Conservation (phyloP, 1,140 invertebrate genomes). For the Lepidostoma basale region DNA sequence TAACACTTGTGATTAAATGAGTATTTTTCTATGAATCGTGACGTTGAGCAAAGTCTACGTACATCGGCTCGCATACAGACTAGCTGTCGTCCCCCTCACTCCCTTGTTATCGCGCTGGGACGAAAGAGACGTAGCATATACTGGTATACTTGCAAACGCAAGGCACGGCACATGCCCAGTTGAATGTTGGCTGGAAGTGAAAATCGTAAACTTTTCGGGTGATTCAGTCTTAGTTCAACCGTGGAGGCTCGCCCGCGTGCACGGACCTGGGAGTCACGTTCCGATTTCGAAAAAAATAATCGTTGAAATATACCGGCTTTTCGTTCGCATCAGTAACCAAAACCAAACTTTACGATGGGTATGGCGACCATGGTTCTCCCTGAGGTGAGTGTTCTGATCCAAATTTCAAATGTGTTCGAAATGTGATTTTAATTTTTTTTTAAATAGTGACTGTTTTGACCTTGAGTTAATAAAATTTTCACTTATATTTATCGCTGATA, state of each 20-base stretch:
- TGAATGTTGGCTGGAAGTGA: background rate
- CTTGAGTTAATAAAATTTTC: background rate
- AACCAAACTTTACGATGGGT: slow-evolving; percentile 1
- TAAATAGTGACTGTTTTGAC: background rate
- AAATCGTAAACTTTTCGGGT: no score
- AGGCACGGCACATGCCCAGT: slow-evolving; percentile 10
- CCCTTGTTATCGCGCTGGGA: background rate
- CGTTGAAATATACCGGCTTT: background rate
- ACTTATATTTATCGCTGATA: background rate
- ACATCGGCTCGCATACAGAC: background rate
- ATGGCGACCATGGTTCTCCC: slow-evolving; percentile 22
- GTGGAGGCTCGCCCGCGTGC: background rate
- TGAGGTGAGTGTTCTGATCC: slow-evolving; percentile 7
- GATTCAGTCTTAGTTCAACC: background rate
- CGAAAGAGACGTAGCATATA: slow-evolving; percentile 13
- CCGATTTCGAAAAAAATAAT: background rate
- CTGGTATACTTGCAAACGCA: no score
- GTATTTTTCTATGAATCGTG: no score
- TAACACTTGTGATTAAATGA: no score
- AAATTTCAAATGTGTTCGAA: background rate
- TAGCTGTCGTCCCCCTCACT: slow-evolving; percentile 6
- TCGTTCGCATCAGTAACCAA: background rate
- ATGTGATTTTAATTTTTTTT: background rate
- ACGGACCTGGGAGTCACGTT: background rate
- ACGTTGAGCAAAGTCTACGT: slow-evolving; percentile 28